Conservation (phyloP, 2,113 vertebrate species). For the Prinia subflava region DNA sequence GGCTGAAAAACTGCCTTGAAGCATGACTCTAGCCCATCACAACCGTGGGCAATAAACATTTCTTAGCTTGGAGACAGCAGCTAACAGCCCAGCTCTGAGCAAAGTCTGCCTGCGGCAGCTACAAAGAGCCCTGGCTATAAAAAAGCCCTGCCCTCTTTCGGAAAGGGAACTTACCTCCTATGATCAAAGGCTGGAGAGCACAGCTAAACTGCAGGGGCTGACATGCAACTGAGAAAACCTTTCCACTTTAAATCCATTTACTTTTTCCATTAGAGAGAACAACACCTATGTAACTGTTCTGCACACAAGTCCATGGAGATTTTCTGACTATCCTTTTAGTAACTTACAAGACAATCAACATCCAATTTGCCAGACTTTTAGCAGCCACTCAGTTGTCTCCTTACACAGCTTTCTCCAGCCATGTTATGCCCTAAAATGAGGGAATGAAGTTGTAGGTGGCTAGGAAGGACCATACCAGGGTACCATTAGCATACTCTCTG, state of each 20-base stretch:
- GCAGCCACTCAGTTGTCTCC: background rate
- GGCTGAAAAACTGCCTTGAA: background rate
- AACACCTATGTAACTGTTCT: background rate
- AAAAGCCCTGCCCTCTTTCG: background rate
- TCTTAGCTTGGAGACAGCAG: background rate
- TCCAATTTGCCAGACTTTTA: background rate
- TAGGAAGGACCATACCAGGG: background rate
- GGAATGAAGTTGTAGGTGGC: background rate
- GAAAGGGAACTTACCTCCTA: rapidly evolving
- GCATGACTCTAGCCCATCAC: background rate
- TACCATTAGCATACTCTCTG: background rate
- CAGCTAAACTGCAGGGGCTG: background rate
- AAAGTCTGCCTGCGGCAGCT: background rate
- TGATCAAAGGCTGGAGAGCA: background rate
- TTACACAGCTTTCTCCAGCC: background rate
- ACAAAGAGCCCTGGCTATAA: background rate
- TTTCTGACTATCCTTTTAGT: background rate
- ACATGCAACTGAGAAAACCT: background rate
- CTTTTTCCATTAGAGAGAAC: background rate
- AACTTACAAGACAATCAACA: background rate
- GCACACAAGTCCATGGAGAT: background rate
- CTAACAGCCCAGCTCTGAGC: rapidly evolving
- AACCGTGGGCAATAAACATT: rapidly evolving
- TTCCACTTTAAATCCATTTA: background rate
- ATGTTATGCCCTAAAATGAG: background rate